A percentile compares a stretch with the other conserved stretches of the same genome.
Evolutionary conservation across 2,797 vertebrate species (phyloP).

Genomic region (Anas bernieri): DNA sequence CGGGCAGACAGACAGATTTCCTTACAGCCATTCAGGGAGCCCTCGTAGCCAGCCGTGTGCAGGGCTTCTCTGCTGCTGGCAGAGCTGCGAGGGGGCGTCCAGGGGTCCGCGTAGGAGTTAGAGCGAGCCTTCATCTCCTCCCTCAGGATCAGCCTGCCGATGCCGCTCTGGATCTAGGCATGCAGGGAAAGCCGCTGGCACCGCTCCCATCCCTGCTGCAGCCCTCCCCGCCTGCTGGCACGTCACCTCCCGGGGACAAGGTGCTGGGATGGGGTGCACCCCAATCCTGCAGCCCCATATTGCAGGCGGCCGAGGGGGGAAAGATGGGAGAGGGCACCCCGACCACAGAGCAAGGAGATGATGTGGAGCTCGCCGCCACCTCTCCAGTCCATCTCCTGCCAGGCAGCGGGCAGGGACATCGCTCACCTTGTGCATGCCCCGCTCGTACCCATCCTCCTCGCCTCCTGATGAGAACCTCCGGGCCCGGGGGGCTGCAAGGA

Average conservation of each 20-base stretch:
- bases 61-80: conserved; percentile 92
- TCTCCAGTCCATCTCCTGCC: not conserved
- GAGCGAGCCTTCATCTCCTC: conserved; percentile 98
- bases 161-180: conserved; percentile 91
- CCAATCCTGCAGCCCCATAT: not conserved
- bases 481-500: conserved; percentile 79
- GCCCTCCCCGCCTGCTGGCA: not conserved
- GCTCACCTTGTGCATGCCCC: conserved; percentile 91
- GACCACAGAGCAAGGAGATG: not conserved
- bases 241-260: not conserved
- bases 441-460: conserved; percentile 91
- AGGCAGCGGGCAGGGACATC: not conserved
- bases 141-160: conserved; percentile 95
- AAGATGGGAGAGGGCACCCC: not conserved
- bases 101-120: conserved; percentile 89
- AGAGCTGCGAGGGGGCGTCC: conserved; percentile 91
- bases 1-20: rapidly evolving
- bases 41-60: conserved; percentile 85
- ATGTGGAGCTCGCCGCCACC: not conserved
- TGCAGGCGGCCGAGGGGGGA: not conserved
- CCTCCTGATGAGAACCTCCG: conserved; percentile 93
- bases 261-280: not conserved
- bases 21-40: conserved; percentile 95
- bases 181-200: not conserved
- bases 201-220: not conserved